These are phyloP conservation scores for Grammomys surdaster DNA, from an alignment of 2,113 vertebrate species.

Conservation along the genomic window DNA sequence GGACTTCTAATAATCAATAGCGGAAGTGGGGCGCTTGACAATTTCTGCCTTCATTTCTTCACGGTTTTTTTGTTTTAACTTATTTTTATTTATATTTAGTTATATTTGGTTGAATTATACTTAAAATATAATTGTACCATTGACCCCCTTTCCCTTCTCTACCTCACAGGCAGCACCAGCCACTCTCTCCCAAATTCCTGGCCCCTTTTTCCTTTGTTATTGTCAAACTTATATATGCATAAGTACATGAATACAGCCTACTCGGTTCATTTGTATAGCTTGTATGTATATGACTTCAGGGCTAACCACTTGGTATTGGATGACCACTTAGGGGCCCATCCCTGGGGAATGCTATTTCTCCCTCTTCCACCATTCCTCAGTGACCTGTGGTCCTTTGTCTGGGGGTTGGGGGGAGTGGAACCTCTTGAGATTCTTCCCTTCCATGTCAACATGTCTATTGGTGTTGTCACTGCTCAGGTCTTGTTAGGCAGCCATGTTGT, in stretches of 20 bases:
- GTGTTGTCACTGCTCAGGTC: neutral
- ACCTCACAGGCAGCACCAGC: neutral
- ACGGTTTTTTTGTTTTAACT: neutral
- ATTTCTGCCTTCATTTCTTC: neutral
- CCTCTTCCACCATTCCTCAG: neutral
- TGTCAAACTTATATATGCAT: neutral
- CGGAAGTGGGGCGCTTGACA: neutral
- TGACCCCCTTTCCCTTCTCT: neutral
- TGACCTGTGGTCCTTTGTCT: neutral
- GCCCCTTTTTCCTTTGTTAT: neutral
- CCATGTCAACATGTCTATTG: neutral
- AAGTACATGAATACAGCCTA: neutral
- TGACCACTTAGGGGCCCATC: neutral
- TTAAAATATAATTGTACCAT: neutral
- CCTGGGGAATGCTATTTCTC: neutral
- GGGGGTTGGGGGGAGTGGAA: neutral
- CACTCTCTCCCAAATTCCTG: neutral
- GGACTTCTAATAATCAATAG: neutral
- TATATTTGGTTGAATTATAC: no score
- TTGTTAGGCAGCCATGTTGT: neutral
- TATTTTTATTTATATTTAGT: no score
- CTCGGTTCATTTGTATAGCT: neutral
- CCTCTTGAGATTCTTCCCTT: neutral
- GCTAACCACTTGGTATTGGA: neutral
- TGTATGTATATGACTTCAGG: neutral